Conservation (phyloP, 1,140 invertebrate species). For the Steinernema feltiae region DNA sequence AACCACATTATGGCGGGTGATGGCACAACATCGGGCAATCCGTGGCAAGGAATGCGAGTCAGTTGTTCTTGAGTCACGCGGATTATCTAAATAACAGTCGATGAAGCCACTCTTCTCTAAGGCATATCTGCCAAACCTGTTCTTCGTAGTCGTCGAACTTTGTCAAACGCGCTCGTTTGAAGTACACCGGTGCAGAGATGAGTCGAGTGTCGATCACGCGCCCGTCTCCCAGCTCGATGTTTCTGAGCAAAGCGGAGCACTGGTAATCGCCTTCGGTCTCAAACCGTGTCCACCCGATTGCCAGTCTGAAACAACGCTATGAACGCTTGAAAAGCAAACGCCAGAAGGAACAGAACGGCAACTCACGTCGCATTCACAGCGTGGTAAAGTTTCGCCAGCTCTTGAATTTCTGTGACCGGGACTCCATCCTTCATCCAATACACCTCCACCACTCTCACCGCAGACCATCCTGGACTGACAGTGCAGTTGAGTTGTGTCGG, state of each 20-base stretch:
- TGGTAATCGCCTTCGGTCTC: conserved; percentile 2
- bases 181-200: neutral
- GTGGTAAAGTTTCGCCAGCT: neutral
- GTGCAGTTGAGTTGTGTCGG: neutral
- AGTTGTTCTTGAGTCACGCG: conserved; percentile 23
- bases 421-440: neutral
- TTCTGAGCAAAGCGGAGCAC: neutral
- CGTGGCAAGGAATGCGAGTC: conserved; percentile 31
- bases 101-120: neutral
- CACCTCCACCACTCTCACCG: neutral
- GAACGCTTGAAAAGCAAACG: too few relatives aligned
- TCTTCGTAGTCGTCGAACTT: conserved; percentile 6
- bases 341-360: neutral
- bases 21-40: conserved; percentile 41
- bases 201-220: conserved; percentile 2
- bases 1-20: conserved; percentile 49
- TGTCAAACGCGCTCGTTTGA: neutral
- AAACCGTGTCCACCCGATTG: neutral
- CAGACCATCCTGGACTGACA: neutral
- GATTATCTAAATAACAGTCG: conserved; percentile 25
- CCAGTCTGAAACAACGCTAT: neutral
- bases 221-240: neutral
- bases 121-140: neutral
- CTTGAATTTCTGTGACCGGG: neutral
- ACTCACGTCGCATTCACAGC: neutral